Evolutionary conservation across 2,888 invertebrate genomes (phyloP).

Genomic region (Psylliodes chrysocephalus): DNA sequence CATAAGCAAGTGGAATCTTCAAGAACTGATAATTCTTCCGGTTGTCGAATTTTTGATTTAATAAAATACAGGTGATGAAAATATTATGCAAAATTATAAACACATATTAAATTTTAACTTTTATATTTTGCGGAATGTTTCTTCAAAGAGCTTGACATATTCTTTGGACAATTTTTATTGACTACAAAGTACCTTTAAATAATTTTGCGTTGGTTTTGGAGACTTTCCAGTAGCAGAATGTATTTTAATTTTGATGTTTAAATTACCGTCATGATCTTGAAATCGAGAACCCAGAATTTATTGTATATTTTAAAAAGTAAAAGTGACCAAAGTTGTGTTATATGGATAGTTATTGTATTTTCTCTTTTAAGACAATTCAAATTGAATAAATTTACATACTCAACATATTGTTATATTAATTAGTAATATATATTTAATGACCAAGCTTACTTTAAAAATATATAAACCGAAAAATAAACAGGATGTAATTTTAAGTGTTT

Average conservation of each 20-base stretch:
- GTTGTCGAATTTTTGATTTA: too few relatives aligned
- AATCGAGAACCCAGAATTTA: neutral
- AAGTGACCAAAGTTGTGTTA: neutral
- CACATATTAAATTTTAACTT: too few relatives aligned
- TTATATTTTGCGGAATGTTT: neutral
- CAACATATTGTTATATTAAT: neutral
- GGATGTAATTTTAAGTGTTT: too few relatives aligned
- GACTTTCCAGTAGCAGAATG: slow-evolving; percentile 18
- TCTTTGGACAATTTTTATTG: neutral
- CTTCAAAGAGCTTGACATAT: neutral
- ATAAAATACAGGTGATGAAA: too few relatives aligned
- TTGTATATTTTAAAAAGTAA: neutral
- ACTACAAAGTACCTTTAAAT: slow-evolving; percentile 43
- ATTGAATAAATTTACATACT: neutral
- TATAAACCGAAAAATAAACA: too few relatives aligned
- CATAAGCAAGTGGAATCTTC: too few relatives aligned
- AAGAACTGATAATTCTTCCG: too few relatives aligned
- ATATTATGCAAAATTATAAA: neutral
- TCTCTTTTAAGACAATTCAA: neutral
- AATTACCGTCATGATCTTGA: neutral
- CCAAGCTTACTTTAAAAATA: too few relatives aligned
- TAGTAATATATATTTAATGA: too few relatives aligned
- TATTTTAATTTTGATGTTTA: neutral
- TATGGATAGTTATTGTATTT: neutral
- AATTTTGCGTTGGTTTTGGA: slow-evolving; percentile 22